Evolutionary conservation across 30 jellyfish, hydroid and myxozoan genomes (phyloP).

Genomic region (Catostylus mosaicus): DNA sequence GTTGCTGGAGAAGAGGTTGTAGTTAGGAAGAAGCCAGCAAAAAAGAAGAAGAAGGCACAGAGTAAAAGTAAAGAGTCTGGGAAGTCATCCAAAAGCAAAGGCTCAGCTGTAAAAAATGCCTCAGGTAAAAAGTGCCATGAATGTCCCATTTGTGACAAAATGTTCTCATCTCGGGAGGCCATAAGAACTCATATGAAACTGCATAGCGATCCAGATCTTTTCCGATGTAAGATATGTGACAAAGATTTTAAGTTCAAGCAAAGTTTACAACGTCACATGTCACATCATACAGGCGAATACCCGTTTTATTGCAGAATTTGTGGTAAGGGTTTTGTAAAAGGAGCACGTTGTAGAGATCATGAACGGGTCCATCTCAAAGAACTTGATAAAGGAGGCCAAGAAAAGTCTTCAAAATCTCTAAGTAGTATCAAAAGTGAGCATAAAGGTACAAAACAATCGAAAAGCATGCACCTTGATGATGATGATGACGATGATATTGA

Average conservation of each 20-base stretch:
- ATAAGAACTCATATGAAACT: constrained; percentile 68
- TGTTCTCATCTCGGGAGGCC: constrained; percentile 68
- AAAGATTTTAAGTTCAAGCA: constrained; percentile 68
- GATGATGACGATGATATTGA: constrained; percentile 43
- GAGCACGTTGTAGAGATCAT: constrained; percentile 74
- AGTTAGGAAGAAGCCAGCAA: constrained; percentile 58
- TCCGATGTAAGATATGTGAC: constrained; percentile 68
- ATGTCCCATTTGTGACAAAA: constrained; percentile 67
- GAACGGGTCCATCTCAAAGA: constrained; percentile 66
- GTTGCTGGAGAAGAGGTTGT: constrained; percentile 75
- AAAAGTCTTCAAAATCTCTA: constrained; percentile 26
- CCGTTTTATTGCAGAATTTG: constrained; percentile 66
- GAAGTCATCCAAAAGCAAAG: constrained; percentile 19
- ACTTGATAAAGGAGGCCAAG: constrained; percentile 56
- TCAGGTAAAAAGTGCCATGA: constrained; percentile 46
- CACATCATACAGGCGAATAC: constrained; percentile 68
- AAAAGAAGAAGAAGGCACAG: constrained; percentile 67
- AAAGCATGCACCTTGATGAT: constrained; percentile 52
- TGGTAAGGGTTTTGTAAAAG: constrained; percentile 68
- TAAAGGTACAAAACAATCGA: constrained; percentile 25
- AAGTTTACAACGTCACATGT: constrained; percentile 70
- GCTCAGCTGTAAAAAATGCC: not conserved
- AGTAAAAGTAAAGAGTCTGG: constrained; percentile 51
- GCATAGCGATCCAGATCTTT: constrained; percentile 67
- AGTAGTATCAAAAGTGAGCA: constrained; percentile 32